A percentile compares a stretch with the other conserved stretches of the same genome.
These are phyloP conservation scores for Pyxicephalus adspersus DNA, from an alignment of 2,113 vertebrate species.

Conservation along the genomic window DNA sequence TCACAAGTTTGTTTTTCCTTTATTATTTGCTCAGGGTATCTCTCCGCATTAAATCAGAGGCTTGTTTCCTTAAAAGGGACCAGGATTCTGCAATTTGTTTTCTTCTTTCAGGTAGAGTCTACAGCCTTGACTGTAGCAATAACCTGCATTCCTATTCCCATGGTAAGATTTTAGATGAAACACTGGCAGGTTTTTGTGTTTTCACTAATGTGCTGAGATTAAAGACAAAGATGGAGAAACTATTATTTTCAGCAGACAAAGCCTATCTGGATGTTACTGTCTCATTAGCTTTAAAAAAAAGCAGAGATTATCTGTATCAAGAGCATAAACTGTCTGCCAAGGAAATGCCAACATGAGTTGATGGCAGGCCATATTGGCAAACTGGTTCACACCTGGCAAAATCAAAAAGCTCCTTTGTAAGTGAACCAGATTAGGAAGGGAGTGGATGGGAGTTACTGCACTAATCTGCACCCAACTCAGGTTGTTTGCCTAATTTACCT, in stretches of 20 bases:
- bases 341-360: constrained; percentile 60
- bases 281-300: constrained; percentile 82
- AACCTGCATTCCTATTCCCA: constrained; percentile 66
- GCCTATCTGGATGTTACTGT: too few species aligned
- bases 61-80: neutral
- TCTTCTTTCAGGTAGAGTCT: neutral
- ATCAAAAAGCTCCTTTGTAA: constrained; percentile 74
- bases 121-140: constrained; percentile 61
- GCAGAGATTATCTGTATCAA: constrained; percentile 68
- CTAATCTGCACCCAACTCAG: too few species aligned
- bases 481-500: too few species aligned
- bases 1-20: neutral
- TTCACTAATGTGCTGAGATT: too few species aligned
- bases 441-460: too few species aligned
- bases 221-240: too few species aligned
- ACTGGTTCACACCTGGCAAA: constrained; percentile 63
- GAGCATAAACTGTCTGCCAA: constrained; percentile 75
- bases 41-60: constrained; percentile 18
- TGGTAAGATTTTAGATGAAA: constrained; percentile 28
- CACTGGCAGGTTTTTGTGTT: neutral
- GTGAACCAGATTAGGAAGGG: too few species aligned
- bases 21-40: neutral
- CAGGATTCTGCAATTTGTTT: neutral
- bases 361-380: constrained; percentile 72
- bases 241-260: too few species aligned